Conservation (phyloP, 2,113 vertebrate species). For the Indicator indicator region DNA sequence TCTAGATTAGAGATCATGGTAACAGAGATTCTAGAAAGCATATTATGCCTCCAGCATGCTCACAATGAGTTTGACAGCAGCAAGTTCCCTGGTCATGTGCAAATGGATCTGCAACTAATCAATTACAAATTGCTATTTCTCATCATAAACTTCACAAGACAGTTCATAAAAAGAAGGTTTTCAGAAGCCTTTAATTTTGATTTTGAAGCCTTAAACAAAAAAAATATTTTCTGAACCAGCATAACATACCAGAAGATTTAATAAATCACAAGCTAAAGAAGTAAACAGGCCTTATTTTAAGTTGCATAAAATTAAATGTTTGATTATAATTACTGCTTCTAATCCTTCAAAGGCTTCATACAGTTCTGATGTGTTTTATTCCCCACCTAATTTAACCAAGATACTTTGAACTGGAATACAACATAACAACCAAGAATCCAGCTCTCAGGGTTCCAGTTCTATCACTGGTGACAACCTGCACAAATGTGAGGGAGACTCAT, state of each 20-base stretch:
- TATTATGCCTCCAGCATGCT: not conserved
- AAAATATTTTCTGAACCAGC: not conserved
- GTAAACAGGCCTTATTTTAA: not conserved
- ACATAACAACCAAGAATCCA: not conserved
- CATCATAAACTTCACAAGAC: not conserved
- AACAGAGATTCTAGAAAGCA: not conserved
- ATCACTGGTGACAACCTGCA: accelerated
- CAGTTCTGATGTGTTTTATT: not conserved
- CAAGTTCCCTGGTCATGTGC: not conserved
- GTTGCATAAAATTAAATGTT: not conserved
- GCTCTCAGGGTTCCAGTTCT: not conserved
- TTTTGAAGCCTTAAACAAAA: not conserved
- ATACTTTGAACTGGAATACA: not conserved
- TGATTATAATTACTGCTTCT: not conserved
- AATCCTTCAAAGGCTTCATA: not conserved
- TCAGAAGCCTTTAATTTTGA: not conserved
- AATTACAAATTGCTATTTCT: not conserved
- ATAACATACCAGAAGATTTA: not conserved
- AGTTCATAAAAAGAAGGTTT: not conserved
- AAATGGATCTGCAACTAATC: not conserved
- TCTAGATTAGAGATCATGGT: not conserved
- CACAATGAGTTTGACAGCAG: not conserved
- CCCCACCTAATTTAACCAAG: not conserved
- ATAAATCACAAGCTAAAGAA: not conserved
- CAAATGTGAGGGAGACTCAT: not conserved